Evolutionary conservation across 2,888 invertebrate genomes (phyloP), one percentile per base, ranked within the genome.

Genomic region (Hypselothyrea guttata): DNA sequence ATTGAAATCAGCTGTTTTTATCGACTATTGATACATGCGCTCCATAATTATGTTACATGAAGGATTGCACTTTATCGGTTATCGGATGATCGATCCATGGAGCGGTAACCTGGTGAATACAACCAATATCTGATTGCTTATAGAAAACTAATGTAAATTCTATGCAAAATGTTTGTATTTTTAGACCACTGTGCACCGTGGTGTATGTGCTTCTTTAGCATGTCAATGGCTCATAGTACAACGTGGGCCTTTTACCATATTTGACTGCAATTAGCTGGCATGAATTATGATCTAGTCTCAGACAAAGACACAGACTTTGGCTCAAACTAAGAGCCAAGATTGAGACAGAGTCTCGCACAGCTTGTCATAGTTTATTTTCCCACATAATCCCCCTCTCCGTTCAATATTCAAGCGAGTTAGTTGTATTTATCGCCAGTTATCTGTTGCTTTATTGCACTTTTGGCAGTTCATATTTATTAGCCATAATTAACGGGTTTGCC

Each of bases 401-500:
- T 51, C 16, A 18, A 18, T 18, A 8, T 45, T 30, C 40, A n/a
- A n/a, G n/a, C n/a, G n/a, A 22, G 22, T 51, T 37, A 30, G 34
- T 52, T 58, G 58, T 49, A 22, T 64, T 83, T 68, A 74, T 63
- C 34, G 58, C 51, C 37, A 42, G 52, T 51, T 57, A 46, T 44
- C 40, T 47, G 38, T 38, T 75, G 55, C 64, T 63, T 75, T 79
- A 79, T 79, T 79, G 70, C 79, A 79, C 73, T 79, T 85, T 79
- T 79, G 84, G 67, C 85, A 83, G 84, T 70, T 61, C 48, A 70
- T 84, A 85, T 79, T 79, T 79, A 85, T 79, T 79, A 56, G 60
- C 63, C 59, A 75, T 82, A 77, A 77, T 77, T 84, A 77, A 61
- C 60, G 59, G 60, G 57, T 54, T 45, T 34, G 16, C 33, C 0